phyloP scores from a whole-genome alignment of 2,797 vertebrate species.

The Pseudochaenichthys georgianus region DNA sequence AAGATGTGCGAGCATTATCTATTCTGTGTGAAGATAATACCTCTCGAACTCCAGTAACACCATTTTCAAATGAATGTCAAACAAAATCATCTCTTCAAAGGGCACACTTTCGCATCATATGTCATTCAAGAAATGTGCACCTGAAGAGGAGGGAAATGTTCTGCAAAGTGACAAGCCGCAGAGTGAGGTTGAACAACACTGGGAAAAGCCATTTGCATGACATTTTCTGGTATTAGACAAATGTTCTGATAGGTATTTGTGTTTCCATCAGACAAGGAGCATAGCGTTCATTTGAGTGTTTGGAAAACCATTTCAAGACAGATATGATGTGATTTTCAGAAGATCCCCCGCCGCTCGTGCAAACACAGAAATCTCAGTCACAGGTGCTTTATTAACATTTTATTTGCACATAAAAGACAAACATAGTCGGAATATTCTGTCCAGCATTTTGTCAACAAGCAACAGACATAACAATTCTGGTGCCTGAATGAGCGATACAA shows the following conservation, averaged over 20 bases:
- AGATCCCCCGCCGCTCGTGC: constrained; percentile 34
- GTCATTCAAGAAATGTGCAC: constrained; percentile 33
- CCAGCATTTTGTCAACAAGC: constrained; percentile 13
- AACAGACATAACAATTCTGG: constrained; percentile 13
- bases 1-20: constrained; percentile 32
- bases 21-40: constrained; percentile 38
- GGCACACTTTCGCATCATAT: constrained; percentile 16
- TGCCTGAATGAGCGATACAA: neutral
- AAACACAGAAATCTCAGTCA: constrained; percentile 32
- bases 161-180: neutral
- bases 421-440: constrained; percentile 4
- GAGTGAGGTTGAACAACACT: neutral
- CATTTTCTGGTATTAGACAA: neutral
- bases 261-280: neutral
- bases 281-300: constrained; percentile 4
- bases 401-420: constrained; percentile 41
- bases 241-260: constrained; percentile 5
- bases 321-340: constrained; percentile 6
- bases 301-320: constrained; percentile 1
- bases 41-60: constrained; percentile 33
- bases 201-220: neutral
- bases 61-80: constrained; percentile 48
- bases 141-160: constrained; percentile 11
- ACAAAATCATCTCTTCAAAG: constrained; percentile 54
- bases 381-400: constrained; percentile 47